Evolutionary conservation across 1,140 invertebrate species (phyloP).

Genomic region (Phymastichus coffea): DNA sequence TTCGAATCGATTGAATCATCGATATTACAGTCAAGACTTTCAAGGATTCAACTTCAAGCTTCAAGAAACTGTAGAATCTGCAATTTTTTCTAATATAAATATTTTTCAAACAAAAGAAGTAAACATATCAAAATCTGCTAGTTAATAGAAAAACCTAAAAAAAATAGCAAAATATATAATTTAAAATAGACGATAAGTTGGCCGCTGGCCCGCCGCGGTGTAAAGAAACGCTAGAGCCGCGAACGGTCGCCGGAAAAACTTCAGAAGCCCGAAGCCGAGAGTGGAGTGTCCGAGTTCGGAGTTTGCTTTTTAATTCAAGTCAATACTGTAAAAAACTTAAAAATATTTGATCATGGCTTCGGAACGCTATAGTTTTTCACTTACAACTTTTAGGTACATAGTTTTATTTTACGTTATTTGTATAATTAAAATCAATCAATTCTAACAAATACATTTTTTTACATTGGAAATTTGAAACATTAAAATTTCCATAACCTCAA

Average conservation of each 20-base stretch:
- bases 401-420: background rate
- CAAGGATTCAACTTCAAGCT: too few species aligned
- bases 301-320: background rate
- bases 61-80: too few species aligned
- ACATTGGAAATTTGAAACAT: background rate
- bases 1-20: too few species aligned
- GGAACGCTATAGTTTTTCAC: slow-evolving; percentile 96
- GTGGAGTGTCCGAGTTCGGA: background rate
- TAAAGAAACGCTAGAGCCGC: background rate
- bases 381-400: slow-evolving; percentile 95
- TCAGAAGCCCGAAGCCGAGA: background rate
- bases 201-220: too few species aligned
- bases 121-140: too few species aligned
- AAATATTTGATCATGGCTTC: slow-evolving; percentile 79
- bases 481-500: slow-evolving; percentile 13
- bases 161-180: too few species aligned
- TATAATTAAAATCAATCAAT: slow-evolving; percentile 3
- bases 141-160: too few species aligned
- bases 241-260: slow-evolving; percentile 14
- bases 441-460: too few species aligned
- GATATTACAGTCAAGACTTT: too few species aligned
- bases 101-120: too few species aligned
- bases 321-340: slow-evolving; percentile 5
- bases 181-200: too few species aligned
- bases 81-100: too few species aligned